Conservation (phyloP, 2,113 vertebrate species). For the Gymnorhina tibicen region DNA sequence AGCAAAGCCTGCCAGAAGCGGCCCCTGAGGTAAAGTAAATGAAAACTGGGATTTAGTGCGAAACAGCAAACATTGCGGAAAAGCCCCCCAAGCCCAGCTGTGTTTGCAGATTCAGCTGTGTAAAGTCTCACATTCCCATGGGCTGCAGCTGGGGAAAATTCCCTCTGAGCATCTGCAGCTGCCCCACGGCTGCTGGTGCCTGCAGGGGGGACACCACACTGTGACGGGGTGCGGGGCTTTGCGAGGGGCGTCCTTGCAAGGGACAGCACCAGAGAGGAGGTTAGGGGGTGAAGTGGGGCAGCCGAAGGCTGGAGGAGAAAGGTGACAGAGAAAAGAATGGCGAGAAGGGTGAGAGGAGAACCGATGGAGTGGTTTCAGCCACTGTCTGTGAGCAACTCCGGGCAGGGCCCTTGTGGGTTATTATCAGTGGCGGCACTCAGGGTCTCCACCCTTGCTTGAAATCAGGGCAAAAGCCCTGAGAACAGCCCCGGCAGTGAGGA, state of each 20-base stretch:
- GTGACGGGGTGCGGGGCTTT: fast-evolving
- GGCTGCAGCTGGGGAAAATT: neutral
- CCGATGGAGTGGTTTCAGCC: neutral
- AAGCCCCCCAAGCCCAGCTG: conserved; percentile 24
- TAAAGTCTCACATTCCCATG: conserved; percentile 39
- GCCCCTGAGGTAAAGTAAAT: conserved; percentile 22
- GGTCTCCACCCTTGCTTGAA: neutral
- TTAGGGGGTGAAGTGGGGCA: neutral
- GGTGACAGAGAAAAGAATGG: neutral
- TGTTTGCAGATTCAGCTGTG: conserved; percentile 38
- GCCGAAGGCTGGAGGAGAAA: neutral
- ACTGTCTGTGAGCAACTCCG: neutral
- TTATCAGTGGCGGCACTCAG: neutral
- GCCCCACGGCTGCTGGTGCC: neutral
- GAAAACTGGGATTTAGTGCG: neutral
- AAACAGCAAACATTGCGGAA: conserved; percentile 39
- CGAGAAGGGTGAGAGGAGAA: neutral
- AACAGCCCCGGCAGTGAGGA: neutral
- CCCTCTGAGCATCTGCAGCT: neutral
- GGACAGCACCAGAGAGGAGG: neutral
- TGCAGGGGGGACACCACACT: neutral
- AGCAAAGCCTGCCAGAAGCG: neutral
- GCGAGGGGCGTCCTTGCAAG: neutral
- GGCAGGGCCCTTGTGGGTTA: neutral
- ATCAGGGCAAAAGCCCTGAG: neutral